These are phyloP conservation scores for Psephotus haematonotus DNA, from an alignment of 2,113 vertebrate genomes.

Conservation along the genomic window DNA sequence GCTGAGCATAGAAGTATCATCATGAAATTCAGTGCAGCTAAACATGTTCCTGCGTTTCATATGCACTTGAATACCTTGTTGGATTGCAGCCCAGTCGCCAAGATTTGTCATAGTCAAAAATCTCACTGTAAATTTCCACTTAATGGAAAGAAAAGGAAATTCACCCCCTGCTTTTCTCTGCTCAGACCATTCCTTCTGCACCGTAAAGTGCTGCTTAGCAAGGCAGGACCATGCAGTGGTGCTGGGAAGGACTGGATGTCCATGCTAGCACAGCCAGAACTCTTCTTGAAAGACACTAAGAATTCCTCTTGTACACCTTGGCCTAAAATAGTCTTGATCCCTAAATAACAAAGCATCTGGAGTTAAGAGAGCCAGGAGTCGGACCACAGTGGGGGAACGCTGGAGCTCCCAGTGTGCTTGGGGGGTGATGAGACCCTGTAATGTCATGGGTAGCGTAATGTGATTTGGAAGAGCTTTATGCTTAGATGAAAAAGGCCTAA, in stretches of 20 bases:
- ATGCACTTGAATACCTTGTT: neutral
- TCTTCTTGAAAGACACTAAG: neutral
- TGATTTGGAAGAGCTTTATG: accelerated
- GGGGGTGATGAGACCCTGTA: accelerated
- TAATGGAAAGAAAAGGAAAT: neutral
- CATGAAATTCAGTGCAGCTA: neutral
- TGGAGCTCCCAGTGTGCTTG: neutral
- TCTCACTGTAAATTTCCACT: neutral
- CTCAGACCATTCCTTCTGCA: neutral
- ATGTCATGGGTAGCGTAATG: accelerated
- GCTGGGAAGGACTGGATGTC: neutral
- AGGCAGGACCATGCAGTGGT: neutral
- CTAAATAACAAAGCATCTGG: neutral
- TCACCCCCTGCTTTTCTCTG: neutral
- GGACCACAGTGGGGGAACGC: accelerated
- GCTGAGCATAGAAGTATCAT: neutral
- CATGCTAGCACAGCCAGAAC: neutral
- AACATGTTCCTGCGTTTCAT: neutral
- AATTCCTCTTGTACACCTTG: neutral
- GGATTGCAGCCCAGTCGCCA: neutral
- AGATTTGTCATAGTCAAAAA: neutral
- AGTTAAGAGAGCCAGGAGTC: neutral
- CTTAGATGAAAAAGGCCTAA: neutral
- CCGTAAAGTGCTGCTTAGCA: neutral
- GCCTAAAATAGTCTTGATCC: neutral